Base-by-base conservation (phyloP, 2,113 vertebrate genomes). In the Excalfactoria chinensis region DNA sequence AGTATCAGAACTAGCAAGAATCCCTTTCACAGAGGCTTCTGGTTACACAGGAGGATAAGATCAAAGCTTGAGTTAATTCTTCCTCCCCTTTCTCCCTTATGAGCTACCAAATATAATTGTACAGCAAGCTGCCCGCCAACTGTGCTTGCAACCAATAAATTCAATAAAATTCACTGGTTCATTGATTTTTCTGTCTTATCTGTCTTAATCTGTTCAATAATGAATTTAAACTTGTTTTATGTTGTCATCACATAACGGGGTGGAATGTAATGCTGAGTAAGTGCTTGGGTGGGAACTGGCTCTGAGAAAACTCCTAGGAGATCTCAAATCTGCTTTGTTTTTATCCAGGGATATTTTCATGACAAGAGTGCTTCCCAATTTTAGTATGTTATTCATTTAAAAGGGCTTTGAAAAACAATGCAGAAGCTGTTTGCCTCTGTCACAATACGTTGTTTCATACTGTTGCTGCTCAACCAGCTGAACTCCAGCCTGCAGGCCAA, bases 11-110 rank as follows among this genome's bases (percentile, higher is more conserved):
- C 67, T 76, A 76, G 40, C 34, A 79, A 63, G 55, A 92, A 86
- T 16, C 28, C 15, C 5, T 96, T 94, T 90, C 89, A 76, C 86
- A 89, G 71, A 92, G 15, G 35, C n/a, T 85, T 81, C 66, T 73
- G 55, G 60, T 89, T 55, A 73, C 60, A 82, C 43, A 89, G 26
- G 30, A 86, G 60, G 71, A 69, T 85, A 92, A 93, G 74, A 93
- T 94, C 87, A 95, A 92, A 93, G 84, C 49, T 37, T 40, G 70
- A 85, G 44, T 92, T 92, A 92, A 94, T 73, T 41, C 46, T 90
- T 86, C 75, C 49, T 84, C 5, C 2, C 6, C 26, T 73, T 62
- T 92, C 71, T 92, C 68, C 37, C 30, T 34, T n/a, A 69, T 25
- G 35, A 79, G 73, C 44, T 72, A 92, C 41, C 34, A 87, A 87